Evolutionary conservation across 1,140 invertebrate species (phyloP).

Genomic region (Solenopsis fugax): DNA sequence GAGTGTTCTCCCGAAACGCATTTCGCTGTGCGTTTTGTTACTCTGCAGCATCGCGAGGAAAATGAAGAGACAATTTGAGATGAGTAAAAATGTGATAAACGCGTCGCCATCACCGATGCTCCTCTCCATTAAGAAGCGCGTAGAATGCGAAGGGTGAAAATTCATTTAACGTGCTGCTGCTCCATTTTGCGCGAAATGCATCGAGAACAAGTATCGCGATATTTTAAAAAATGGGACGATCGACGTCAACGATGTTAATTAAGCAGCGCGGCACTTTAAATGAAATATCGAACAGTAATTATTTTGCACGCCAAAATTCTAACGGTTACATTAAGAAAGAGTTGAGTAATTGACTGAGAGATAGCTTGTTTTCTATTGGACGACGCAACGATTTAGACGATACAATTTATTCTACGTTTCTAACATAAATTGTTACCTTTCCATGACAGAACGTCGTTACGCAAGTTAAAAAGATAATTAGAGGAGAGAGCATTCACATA

Average conservation of each 20-base stretch:
- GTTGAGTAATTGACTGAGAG: background rate
- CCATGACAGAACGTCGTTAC: slow-evolving; percentile 11
- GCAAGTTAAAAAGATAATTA: slow-evolving; percentile 36
- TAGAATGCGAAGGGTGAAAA: background rate
- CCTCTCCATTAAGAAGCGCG: slow-evolving; percentile 18
- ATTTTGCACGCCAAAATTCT: background rate
- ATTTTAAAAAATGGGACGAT: background rate
- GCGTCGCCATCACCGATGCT: slow-evolving; percentile 28
- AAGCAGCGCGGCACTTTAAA: background rate
- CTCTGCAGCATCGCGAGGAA: background rate
- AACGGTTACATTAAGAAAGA: slow-evolving; percentile 1
- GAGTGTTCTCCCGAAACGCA: slow-evolving; percentile 16
- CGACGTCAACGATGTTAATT: slow-evolving; percentile 34
- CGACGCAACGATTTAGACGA: background rate
- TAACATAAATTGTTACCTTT: background rate
- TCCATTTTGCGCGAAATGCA: background rate
- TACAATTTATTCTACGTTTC: slow-evolving; percentile 10
- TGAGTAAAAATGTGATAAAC: slow-evolving; percentile 41
- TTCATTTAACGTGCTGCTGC: slow-evolving; percentile 10
- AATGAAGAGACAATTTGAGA: slow-evolving; percentile 18
- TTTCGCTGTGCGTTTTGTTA: slow-evolving; percentile 5
- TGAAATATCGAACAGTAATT: slow-evolving; percentile 12
- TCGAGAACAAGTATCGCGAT: background rate
- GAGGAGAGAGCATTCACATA: slow-evolving; percentile 4
- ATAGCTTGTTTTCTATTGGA: background rate